A percentile compares a stretch with the other conserved stretches of the same genome.
Conservation (phyloP, 1,140 invertebrate genomes). For the Drosophila setifemur region DNA sequence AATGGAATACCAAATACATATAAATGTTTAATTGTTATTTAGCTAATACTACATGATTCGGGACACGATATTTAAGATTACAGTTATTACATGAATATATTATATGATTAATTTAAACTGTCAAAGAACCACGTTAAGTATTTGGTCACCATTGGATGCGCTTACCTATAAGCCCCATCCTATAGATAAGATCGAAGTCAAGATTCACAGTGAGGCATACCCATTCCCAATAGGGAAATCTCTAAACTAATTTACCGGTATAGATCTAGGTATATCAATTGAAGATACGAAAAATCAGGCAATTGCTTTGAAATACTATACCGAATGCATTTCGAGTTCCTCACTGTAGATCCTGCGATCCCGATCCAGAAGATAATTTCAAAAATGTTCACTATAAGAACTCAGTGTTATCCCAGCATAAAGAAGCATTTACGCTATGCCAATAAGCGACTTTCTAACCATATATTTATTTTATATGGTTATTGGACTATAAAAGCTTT, state of each 20-base stretch:
- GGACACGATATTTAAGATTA: constrained; percentile 36
- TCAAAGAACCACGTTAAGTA: constrained; percentile 32
- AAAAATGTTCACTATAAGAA: constrained; percentile 1
- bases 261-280: constrained; percentile 6
- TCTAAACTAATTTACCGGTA: constrained; percentile 3
- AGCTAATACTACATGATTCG: constrained; percentile 46
- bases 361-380: not conserved
- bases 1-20: constrained; percentile 55
- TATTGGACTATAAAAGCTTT: constrained; percentile 42
- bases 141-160: constrained; percentile 46
- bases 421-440: constrained; percentile 58
- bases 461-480: constrained; percentile 58
- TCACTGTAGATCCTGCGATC: not conserved
- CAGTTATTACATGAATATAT: constrained; percentile 34
- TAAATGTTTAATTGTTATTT: constrained; percentile 72
- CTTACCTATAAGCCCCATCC: constrained; percentile 11
- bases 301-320: constrained; percentile 20
- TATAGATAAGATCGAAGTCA: constrained; percentile 55
- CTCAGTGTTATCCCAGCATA: constrained; percentile 28
- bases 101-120: constrained; percentile 28
- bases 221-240: not conserved
- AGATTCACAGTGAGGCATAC: constrained; percentile 29
- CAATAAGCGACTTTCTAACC: constrained; percentile 24
- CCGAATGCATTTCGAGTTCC: not conserved
- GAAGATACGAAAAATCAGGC: constrained; percentile 27